phyloP scores from a whole-genome alignment of 2,797 vertebrate genomes.

The Phrynocephalus guinanensis region DNA sequence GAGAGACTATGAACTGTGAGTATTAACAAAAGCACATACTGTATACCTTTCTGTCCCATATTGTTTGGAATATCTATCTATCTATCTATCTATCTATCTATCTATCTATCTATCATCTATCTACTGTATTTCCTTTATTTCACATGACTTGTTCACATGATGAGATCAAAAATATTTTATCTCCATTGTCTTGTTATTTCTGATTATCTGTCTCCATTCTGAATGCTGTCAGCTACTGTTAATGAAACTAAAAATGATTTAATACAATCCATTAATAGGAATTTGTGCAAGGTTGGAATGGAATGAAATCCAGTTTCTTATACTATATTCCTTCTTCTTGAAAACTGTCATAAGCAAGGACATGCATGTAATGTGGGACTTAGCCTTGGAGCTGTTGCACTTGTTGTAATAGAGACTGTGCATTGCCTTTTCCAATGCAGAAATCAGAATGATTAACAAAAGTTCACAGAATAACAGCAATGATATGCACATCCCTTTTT shows the following conservation, averaged over 20 bases:
- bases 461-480: background rate
- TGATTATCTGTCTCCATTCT: background rate
- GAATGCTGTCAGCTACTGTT: background rate
- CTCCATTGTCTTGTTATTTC: background rate
- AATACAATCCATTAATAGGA: background rate
- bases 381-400: background rate
- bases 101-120: no score
- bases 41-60: background rate
- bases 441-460: background rate
- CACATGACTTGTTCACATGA: background rate
- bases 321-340: background rate
- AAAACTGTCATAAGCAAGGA: background rate
- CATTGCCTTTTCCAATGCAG: background rate
- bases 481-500: background rate
- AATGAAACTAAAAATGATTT: background rate
- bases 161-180: background rate
- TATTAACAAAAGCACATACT: background rate
- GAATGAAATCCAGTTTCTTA: background rate
- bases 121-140: background rate
- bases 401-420: background rate
- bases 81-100: no score
- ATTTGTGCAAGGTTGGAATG: background rate
- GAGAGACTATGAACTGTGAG: background rate
- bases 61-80: background rate
- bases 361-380: background rate